Percentiles rank a stretch among this genome's conserved stretches.
Evolutionary conservation across 2,113 vertebrate species (phyloP).

Genomic region (Oncorhynchus kisutch): DNA sequence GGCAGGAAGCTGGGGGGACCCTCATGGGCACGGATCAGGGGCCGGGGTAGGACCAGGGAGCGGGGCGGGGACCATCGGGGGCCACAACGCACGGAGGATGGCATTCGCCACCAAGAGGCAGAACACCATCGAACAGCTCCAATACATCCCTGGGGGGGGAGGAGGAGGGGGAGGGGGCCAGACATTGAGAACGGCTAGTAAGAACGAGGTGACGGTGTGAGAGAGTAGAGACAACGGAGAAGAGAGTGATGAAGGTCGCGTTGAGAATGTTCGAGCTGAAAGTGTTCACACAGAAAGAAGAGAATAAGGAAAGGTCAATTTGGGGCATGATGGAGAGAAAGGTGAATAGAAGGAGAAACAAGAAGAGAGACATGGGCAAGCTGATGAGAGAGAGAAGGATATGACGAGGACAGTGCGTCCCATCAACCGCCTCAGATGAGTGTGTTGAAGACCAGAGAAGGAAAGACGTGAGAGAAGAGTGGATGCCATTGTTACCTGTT

Average conservation of each 20-base stretch:
- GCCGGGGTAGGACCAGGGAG: constrained; percentile 61
- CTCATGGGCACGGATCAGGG: constrained; percentile 44
- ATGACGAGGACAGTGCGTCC: constrained; percentile 23
- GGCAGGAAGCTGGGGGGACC: constrained; percentile 23
- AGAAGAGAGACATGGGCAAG: background rate
- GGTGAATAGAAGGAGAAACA: background rate
- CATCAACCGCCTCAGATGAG: constrained; percentile 25
- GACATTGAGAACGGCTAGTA: constrained; percentile 80
- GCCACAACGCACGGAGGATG: constrained; percentile 72
- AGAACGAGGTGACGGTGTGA: constrained; percentile 90
- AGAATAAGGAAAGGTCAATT: background rate
- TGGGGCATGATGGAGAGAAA: background rate
- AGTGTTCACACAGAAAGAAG: constrained; percentile 18
- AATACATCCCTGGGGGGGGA: constrained; percentile 82
- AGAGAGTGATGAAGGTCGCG: constrained; percentile 10
- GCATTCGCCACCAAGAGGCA: constrained; percentile 85
- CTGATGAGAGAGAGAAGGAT: background rate
- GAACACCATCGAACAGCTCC: constrained; percentile 88
- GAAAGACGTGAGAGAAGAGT: background rate
- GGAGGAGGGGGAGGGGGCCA: constrained; percentile 53
- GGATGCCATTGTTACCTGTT: background rate
- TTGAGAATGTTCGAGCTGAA: background rate
- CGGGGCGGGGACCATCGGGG: constrained; percentile 52
- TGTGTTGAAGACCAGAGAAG: background rate
- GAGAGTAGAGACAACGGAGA: constrained; percentile 18